Conservation (phyloP, 2,888 invertebrate genomes). For the Corbicula japonica region DNA sequence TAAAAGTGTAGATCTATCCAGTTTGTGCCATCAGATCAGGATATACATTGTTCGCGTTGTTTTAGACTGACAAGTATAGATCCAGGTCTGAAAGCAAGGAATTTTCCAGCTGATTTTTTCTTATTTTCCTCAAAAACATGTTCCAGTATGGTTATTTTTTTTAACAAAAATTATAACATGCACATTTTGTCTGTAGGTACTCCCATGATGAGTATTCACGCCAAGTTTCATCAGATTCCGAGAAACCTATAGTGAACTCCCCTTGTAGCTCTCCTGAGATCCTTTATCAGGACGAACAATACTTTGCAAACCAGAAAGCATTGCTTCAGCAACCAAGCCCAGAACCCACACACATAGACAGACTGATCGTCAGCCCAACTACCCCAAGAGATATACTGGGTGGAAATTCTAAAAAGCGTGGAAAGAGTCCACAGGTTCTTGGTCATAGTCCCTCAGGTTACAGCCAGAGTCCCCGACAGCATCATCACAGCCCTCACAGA, state of each 20-base stretch:
- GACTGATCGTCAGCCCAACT: constrained; percentile 50
- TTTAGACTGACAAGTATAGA: neutral
- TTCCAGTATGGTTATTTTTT: too few relatives aligned
- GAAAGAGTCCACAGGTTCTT: constrained; percentile 40
- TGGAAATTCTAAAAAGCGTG: constrained; percentile 22
- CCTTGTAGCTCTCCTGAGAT: constrained; percentile 54
- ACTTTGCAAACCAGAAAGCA: constrained; percentile 30
- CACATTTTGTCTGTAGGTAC: constrained; percentile 42
- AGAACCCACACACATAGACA: constrained; percentile 7
- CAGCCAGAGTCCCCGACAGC: constrained; percentile 35
- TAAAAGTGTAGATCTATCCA: neutral
- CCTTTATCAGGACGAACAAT: constrained; percentile 36
- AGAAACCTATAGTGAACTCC: constrained; percentile 52
- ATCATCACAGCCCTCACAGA: too few relatives aligned
- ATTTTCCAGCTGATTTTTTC: too few relatives aligned
- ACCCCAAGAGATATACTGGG: constrained; percentile 25
- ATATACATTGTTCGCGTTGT: too few relatives aligned
- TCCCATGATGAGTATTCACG: constrained; percentile 67
- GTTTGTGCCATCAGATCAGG: neutral
- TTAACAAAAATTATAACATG: neutral
- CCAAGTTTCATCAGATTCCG: constrained; percentile 46
- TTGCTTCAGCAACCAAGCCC: constrained; percentile 11
- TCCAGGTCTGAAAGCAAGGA: neutral
- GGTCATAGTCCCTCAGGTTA: too few relatives aligned
- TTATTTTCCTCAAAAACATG: too few relatives aligned